Evolutionary conservation across 2,113 vertebrate species (phyloP), one percentile per base, ranked within the genome.

Genomic region (rat (Rattus norvegicus)): DNA sequence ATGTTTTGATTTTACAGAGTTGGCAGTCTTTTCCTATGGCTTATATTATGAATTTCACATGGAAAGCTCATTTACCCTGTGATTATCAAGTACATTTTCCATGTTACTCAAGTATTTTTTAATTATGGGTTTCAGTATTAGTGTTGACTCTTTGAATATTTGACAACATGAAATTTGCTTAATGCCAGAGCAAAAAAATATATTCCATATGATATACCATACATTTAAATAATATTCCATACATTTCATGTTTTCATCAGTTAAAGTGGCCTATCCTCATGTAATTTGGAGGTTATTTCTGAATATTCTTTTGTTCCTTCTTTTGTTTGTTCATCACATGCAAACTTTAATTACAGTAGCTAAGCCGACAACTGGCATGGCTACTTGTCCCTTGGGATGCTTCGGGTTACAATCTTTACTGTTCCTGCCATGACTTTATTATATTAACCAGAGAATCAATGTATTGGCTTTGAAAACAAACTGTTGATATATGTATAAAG

Each of bases 161-260:
- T 65, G 28, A 63, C 24, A 43, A 63, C 33, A 14, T 92, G 70
- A 54, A 84, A 79, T 85, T 89, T 93, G 88, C 77, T 91, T 89
- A 79, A 19, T 67, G 24, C 43, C n/a, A 63, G 20, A 93, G 8
- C 52, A 17, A 75, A 49, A 43, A 54, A 54, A 76, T 63, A 63
- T 73, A 88, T 93, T 85, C n/a, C 73, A 67, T 19, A 49, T 83
- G 59, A 30, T 43, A 91, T 24, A 47, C 20, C 61, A 8, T 26
- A 39, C n/a, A 72, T 88, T 88, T 94, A 69, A 77, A 56, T 26
- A 95, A 59, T 56, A 95, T 49, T 90, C 17, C 13, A 33, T 39
- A 65, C 90, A 92, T 33, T 92, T 22, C 26, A 43, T 67, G 59
- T 93, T 86, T 92, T 80, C n/a, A 43, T 49, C n/a, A 20, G 39